These are phyloP conservation scores for Enteromius argenteus DNA, from an alignment of 2,797 vertebrate species.

Conservation along the genomic window DNA sequence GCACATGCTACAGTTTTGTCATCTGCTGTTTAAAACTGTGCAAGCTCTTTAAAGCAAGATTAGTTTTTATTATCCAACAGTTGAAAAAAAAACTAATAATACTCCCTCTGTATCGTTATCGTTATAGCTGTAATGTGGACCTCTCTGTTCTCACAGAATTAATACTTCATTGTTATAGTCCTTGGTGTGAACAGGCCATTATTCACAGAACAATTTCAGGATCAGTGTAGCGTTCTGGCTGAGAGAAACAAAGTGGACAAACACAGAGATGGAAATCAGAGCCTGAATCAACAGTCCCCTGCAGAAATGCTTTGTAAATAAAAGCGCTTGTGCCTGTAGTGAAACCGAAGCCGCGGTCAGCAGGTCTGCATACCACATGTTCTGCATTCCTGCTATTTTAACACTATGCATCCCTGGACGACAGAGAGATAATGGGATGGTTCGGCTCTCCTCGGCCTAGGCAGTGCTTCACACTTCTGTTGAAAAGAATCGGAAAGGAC, in stretches of 20 bases:
- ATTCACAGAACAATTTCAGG: neutral
- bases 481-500: conserved; percentile 19
- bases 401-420: conserved; percentile 34
- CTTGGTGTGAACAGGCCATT: neutral
- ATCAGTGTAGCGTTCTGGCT: neutral
- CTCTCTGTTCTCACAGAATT: neutral
- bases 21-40: too few relatives aligned
- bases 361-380: conserved; percentile 30
- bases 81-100: neutral
- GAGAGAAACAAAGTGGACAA: neutral
- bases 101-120: neutral
- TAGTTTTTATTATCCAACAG: neutral
- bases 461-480: neutral
- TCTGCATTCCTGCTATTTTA: conserved; percentile 47
- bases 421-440: conserved; percentile 40
- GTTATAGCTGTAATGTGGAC: neutral
- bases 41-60: neutral
- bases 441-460: conserved; percentile 9
- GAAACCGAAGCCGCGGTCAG: conserved; percentile 31
- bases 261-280: conserved; percentile 7
- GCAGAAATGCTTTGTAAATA: conserved; percentile 30
- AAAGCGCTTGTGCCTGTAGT: conserved; percentile 8
- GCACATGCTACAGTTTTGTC: neutral
- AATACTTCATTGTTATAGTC: neutral
- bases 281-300: conserved; percentile 17